Evolutionary conservation across 2,888 invertebrate genomes (phyloP).

Genomic region (Cataglyphis albicans): DNA sequence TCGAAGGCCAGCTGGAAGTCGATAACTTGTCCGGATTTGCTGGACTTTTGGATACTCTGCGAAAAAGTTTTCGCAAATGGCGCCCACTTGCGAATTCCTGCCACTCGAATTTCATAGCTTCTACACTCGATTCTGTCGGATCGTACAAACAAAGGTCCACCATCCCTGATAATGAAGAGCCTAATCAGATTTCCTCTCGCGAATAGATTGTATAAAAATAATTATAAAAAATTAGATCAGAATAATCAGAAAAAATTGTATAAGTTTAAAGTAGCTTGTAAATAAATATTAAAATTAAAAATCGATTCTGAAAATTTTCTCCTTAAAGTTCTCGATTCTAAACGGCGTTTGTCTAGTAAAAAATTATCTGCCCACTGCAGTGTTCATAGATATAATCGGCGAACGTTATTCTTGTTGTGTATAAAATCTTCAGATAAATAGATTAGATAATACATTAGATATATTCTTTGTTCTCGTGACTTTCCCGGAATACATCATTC

Average conservation of each 20-base stretch:
- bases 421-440: slow-evolving; percentile 3
- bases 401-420: not conserved
- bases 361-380: not conserved
- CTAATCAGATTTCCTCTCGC: not conserved
- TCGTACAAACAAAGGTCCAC: not conserved
- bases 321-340: not conserved
- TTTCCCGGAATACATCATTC: slow-evolving; percentile 56
- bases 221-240: slow-evolving; percentile 7
- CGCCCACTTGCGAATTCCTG: slow-evolving; percentile 20
- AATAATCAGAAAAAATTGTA: too few relatives aligned
- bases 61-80: slow-evolving; percentile 46
- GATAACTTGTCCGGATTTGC: slow-evolving; percentile 54
- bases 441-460: slow-evolving; percentile 37
- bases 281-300: not conserved
- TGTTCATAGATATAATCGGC: not conserved
- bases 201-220: not conserved
- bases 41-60: slow-evolving; percentile 41
- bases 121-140: slow-evolving; percentile 4
- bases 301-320: not conserved
- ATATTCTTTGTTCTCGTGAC: slow-evolving; percentile 3
- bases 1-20: slow-evolving; percentile 47
- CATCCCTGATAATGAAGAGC: slow-evolving; percentile 1
- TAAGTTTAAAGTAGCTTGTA: not conserved
- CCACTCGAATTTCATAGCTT: slow-evolving; percentile 45
- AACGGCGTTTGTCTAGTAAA: not conserved